These are phyloP conservation scores for Diaperis boleti DNA, from an alignment of 2,888 invertebrate species.

Conservation along the genomic window DNA sequence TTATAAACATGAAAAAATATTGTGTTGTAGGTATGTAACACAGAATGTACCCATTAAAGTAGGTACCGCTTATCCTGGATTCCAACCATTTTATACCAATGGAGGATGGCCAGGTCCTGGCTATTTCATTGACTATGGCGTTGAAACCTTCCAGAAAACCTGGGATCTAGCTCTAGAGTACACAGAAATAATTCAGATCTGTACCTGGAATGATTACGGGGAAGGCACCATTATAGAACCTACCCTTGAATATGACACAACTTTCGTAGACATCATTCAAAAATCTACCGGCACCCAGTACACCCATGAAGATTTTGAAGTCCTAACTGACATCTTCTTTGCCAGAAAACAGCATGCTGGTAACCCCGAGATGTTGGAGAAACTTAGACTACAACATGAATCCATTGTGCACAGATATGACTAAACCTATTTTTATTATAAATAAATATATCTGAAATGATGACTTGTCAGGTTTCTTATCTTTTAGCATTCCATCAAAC, in stretches of 20 bases:
- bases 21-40: constrained; percentile 15
- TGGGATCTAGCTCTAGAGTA: constrained; percentile 15
- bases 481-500: no score
- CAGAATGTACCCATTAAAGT: constrained; percentile 19
- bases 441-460: no score
- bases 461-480: no score
- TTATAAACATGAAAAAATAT: no score
- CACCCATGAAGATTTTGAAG: constrained; percentile 13
- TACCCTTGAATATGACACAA: constrained; percentile 13
- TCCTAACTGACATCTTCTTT: constrained; percentile 12
- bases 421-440: no score
- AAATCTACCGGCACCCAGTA: constrained; percentile 28
- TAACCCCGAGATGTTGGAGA: neutral
- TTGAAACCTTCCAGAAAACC: constrained; percentile 16
- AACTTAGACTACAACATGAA: neutral
- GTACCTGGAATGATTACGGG: no score
- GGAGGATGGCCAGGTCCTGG: constrained; percentile 26
- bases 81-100: no score
- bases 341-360: constrained; percentile 15
- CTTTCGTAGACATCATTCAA: constrained; percentile 24
- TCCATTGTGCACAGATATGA: neutral
- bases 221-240: constrained; percentile 32
- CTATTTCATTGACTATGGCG: constrained; percentile 6
- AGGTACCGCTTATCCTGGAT: constrained; percentile 25
- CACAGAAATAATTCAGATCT: no score